Base-by-base conservation (phyloP, 1,140 invertebrate species). In the Campoletis sonorensis region DNA sequence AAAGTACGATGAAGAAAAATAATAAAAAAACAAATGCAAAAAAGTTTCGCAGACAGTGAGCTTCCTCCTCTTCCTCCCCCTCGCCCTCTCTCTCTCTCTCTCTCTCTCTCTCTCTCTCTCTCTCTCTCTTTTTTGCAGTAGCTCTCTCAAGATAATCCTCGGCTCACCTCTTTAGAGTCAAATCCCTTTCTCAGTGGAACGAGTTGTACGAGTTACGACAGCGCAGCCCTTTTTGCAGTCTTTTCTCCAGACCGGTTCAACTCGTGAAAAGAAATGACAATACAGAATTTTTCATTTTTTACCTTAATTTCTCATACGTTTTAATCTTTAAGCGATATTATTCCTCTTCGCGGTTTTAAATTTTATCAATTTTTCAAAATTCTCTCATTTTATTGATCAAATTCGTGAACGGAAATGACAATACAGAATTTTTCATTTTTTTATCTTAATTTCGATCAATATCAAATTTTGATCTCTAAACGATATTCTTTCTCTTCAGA, bases 141-240 rank as follows among this genome's bases (percentile, higher is more conserved):
- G 68, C 67, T 64, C 80, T 81, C 58, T 70, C 81, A 30, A 85
- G 86, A 85, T 88, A 87, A 88, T 87, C 86, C 84, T 40, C 68
- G 79, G 83, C 82, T 84, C 79, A 79, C 81, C 75, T 81, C 81
- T 84, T 86, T 86, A 79, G 49, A 80, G 67, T 80, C 23, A 81
- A 83, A 81, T 81, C 81, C 77, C 81, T 64, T 64, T 64, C 37
- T 79, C 54, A 26, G 61, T 61, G 61, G 77, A 54, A 58, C 10
- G 49, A 49, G 72, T 16, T 49, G 26, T 54, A 23, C 21, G 45
- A 75, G 49, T 45, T 75, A 70, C 72, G 72, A 54, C 45, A 75
- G 72, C 49, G 18, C 23, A 18, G 21, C 72, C 72, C 67, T 70
- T 75, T 75, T 75, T 30, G 72, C 72, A 75, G 72, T 30, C 49